Base-by-base conservation (phyloP, 2,797 vertebrate species). In the Cynopterus sphinx region DNA sequence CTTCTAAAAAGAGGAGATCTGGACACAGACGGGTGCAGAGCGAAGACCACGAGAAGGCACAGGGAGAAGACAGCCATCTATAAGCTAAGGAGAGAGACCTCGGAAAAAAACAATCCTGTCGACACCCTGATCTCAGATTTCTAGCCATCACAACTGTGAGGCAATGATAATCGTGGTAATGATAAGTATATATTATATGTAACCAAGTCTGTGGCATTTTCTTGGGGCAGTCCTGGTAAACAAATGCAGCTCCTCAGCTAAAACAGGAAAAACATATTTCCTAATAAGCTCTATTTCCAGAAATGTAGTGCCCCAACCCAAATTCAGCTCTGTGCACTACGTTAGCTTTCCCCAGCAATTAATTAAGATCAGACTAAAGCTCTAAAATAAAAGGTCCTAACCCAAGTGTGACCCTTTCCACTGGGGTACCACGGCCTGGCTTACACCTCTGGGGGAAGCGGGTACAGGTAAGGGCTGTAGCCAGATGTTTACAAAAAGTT, bases 401-500 rank as follows among this genome's bases (percentile, higher is more conserved):
- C 39, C 68, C 31, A 17, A 6, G 36, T 19, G 22, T 28, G 46
- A 74, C 26, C n/a, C 26, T 63, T 90, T 53, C 73, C 24, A 51
- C 9, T 9, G 4, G 3, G 43, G 11, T n/a, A 11, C 19, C 39
- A 33, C 13, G 12, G 36, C 15, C 17, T 73, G 26, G 21, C 17
- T 55, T 41, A 11, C 9, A 39, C 26, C 12, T 57, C 9, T 7
- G 2, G 9, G 22, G 6, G 12, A 2, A 33, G 49, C 5, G 0
- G 2, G 19, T 12, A n/a, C 22, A 57, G 28, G 9, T 6, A 15
- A 21, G 49, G 51, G 0, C 11, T 53, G 15, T 13, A 75, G 9
- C 31, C 43, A 71, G 43, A 39, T 6, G 6, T 41, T 85, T 65
- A 53, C 46, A 63, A 68, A 59, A 49, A 51, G 28, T 67, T 15